Percentiles rank a stretch among this genome's conserved stretches.
phyloP scores from a whole-genome alignment of 1,140 invertebrate genomes.

The Lamellibrachia luymesi region DNA sequence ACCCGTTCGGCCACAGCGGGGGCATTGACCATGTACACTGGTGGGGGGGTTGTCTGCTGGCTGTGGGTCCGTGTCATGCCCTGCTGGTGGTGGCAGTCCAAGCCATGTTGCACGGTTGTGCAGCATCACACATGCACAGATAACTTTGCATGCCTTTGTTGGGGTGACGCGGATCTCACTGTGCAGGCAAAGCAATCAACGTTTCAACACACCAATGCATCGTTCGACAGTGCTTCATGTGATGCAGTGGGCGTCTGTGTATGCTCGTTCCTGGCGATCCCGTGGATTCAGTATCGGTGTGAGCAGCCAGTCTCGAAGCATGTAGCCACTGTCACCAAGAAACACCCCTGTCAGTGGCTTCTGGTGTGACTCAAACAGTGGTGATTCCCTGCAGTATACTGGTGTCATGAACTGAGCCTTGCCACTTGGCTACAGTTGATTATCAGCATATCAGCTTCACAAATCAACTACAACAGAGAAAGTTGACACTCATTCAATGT shows the following conservation, averaged over 20 bases:
- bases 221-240: neutral
- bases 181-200: neutral
- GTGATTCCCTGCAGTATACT: slow-evolving; percentile 20
- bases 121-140: neutral
- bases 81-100: neutral
- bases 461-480: slow-evolving; percentile 1
- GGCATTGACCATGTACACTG: too few species aligned
- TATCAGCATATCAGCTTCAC: neutral
- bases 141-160: neutral
- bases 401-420: slow-evolving; percentile 21
- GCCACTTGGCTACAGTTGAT: slow-evolving; percentile 14
- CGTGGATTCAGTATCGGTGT: slow-evolving; percentile 21
- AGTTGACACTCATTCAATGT: neutral
- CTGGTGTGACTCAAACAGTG: slow-evolving; percentile 16
- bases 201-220: neutral
- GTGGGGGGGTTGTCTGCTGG: too few species aligned
- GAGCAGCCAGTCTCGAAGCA: slow-evolving; percentile 22
- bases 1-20: too few species aligned
- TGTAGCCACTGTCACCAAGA: slow-evolving; percentile 25
- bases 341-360: slow-evolving; percentile 23
- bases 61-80: neutral
- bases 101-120: neutral
- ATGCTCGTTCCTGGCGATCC: neutral
- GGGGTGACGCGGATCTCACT: too few species aligned
- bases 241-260: neutral